Percentiles rank a stretch among this genome's conserved stretches.
phyloP scores from a whole-genome alignment of 1,140 invertebrate genomes.

The Neotoxoptera formosana region DNA sequence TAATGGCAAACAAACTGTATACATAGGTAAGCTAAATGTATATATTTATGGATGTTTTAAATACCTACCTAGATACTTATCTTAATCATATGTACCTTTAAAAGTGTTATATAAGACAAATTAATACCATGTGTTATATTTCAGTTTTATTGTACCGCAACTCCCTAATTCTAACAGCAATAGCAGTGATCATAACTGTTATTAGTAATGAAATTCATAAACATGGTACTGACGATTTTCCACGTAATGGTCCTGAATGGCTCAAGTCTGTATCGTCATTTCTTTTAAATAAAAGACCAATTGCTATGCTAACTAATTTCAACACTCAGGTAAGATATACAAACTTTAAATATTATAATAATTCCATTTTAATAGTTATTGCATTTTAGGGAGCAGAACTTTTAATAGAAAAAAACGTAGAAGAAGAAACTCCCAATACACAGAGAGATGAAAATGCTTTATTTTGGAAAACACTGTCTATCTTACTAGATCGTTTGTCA shows the following conservation, averaged over 20 bases:
- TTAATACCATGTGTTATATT: not conserved
- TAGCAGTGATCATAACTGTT: constrained; percentile 24
- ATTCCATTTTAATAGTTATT: not conserved
- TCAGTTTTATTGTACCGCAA: constrained; percentile 42
- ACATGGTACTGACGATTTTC: constrained; percentile 2
- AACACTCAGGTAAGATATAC: not conserved
- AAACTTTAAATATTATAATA: constrained; percentile 15
- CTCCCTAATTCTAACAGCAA: constrained; percentile 29
- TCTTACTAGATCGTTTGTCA: constrained; percentile 16
- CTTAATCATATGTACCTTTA: not conserved
- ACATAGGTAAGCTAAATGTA: constrained; percentile 8
- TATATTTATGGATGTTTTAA: not conserved
- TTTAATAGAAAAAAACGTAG: constrained; percentile 7
- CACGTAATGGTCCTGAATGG: constrained; percentile 18
- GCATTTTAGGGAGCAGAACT: constrained; percentile 34
- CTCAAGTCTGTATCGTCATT: not conserved
- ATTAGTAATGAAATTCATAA: constrained; percentile 37
- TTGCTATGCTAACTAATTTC: constrained; percentile 11
- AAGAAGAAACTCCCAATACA: not conserved
- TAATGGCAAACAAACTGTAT: constrained; percentile 16
- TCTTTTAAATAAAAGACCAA: constrained; percentile 47
- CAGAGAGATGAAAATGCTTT: constrained; percentile 21
- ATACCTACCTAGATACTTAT: not conserved
- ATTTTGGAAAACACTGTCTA: constrained; percentile 42
- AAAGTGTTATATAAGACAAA: not conserved